Evolutionary conservation across 2,113 vertebrate genomes (phyloP), one percentile per base, ranked within the genome.

Genomic region (Calyptomena viridis): DNA sequence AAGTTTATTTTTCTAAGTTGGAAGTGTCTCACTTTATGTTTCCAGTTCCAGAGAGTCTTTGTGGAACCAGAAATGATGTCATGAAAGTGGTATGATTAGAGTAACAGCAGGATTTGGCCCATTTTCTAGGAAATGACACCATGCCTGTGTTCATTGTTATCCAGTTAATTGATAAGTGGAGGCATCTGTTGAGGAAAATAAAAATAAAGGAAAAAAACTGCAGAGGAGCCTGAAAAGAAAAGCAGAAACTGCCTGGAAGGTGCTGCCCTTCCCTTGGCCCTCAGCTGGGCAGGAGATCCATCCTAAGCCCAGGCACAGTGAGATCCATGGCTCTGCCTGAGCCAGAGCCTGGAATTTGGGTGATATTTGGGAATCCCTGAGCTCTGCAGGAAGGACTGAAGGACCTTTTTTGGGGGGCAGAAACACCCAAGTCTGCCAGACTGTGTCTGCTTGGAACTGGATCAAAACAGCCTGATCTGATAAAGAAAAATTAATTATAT

Each of bases 81-180:
- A 87, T 94, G 40, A 33, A 81, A 84, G 69, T 47, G 30, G 67
- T 35, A 9, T 87, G 77, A 66, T 75, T 37, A 18, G 64, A 68
- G 42, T 18, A 71, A 46, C 47, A 76, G 88, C 39, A 80, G 89
- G 90, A 74, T 94, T 89, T 89, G 78, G 67, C 59, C 79, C 24
- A n/a, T 91, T 94, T 89, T 81, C 40, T 73, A 85, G 81, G 95
- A 93, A 93, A 87, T 96, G 27, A 60, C 69, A 68, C 49, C 67
- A 49, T 79, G 84, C 46, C 81, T 89, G 71, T 2, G 2, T n/a
- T 83, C 59, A 22, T 53, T 58, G 81, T 46, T 64, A 72, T 7
- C 63, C 14, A 3, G 28, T 73, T 95, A 87, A 91, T 66, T 87
- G 87, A 76, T 49, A 94, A 89, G 91, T 84, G 67, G 67, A 22